Base-by-base conservation (phyloP, 1,140 invertebrate species). In the Drosophila burlai region DNA sequence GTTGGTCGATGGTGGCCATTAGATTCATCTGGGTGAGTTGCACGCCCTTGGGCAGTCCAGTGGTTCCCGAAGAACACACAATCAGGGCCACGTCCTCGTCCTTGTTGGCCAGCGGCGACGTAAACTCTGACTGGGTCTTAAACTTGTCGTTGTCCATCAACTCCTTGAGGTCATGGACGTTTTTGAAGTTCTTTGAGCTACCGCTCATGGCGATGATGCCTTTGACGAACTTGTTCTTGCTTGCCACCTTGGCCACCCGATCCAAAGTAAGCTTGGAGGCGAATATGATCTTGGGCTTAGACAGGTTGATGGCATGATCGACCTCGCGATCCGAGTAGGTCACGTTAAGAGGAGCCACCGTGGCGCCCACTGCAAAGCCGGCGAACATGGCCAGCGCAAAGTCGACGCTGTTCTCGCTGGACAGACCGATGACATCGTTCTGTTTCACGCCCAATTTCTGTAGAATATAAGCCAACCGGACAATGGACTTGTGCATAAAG, bases 1-100 rank as follows among this genome's bases (percentile, higher is more conserved):
- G 24, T 24, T 3, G 24, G 24, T 24, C 24, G 24, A 24, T 3
- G 24, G 24, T 24, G 31, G 93, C 91, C 13, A 95, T 80, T 11
- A 96, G 90, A 92, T 96, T 96, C 43, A 92, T 92, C 91, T 98
- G 97, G 3, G 97, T 97, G 3, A 98, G 93, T 93, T 96, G 95
- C 0, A 98, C 98, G 43, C 97, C 97, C 93, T 98, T 98, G 0
- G 97, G 97, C 46, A 96, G 92, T 16, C 97, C 96, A 36, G 96
- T 97, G 7, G 97, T 97, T 24, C 97, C 97, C 65, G 96, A 97
- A 0, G 96, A 95, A 62, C 91, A 94, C 0, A 94, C 83, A 69
- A 95, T 93, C 1, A 93, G 43, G 0, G 81, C 72, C 18, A 93
- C 91, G 76, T 92, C 89, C 24, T 93, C 84, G 1, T 61, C 31